Base-by-base conservation (phyloP, 2,797 vertebrate genomes). In the Aulostomus chinensis region DNA sequence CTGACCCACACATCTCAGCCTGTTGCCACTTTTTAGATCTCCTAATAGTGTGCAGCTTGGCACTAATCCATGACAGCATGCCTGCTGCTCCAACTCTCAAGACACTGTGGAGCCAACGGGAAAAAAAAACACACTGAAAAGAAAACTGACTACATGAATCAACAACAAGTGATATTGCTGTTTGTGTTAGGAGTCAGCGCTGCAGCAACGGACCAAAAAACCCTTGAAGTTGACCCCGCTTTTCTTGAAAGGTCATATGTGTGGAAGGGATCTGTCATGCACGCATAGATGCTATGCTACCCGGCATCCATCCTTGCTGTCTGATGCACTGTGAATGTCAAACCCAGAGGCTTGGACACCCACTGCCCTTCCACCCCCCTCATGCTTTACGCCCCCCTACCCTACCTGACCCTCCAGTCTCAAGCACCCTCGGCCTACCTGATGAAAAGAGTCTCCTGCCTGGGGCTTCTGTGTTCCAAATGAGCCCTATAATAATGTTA, bases 251-350 rank as follows among this genome's bases (percentile, higher is more conserved):
- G 85, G 85, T 85, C 78, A 83, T 26, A 59, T 53, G 45, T 74
- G 69, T 78, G 77, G 72, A 68, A 50, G 53, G 61, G 61, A 37
- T 78, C 67, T 53, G 50, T 75, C 80, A 82, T 83, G 78, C 63
- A 52, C 78, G 58, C 55, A 61, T 54, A 45, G 64, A 71, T 59
- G 73, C 61, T 76, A 80, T 84, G 66, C 68, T 78, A 73, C 76
- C 65, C 73, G 73, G 76, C 78, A 80, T 84, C 76, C 78, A 50
- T 84, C 75, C 75, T 65, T 84, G 70, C 78, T 86, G 72, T 85
- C 78, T 87, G 76, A 78, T 83, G 75, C 80, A 68, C 74, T 78
- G 83, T 82, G 85, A 87, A 89, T 88, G 85, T 90, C 85, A 90
- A 87, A 80, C 85, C 87, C 80, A 78, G 72, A 83, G 88, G 86